Evolutionary conservation across 2,888 invertebrate genomes (phyloP).

Genomic region (Plagodis pulveraria): DNA sequence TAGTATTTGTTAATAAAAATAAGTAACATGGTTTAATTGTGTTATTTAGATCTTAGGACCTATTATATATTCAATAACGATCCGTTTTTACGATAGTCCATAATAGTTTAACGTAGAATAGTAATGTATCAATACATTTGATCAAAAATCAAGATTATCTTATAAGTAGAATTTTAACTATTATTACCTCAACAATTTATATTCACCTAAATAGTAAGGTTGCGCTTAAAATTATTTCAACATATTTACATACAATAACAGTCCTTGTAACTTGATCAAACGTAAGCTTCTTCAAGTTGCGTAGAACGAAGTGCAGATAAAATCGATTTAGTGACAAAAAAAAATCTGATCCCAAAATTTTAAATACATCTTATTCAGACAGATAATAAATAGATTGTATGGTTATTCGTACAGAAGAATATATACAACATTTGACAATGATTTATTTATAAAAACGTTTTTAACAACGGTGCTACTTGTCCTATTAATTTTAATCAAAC

Average conservation of each 20-base stretch:
- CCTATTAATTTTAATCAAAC: too few relatives aligned
- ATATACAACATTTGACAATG: conserved; percentile 46
- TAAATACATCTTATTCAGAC: conserved; percentile 7
- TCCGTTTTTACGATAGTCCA: too few relatives aligned
- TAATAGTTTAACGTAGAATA: too few relatives aligned
- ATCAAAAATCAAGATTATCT: conserved; percentile 9
- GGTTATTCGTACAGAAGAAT: conserved; percentile 29
- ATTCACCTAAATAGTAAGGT: conserved; percentile 14
- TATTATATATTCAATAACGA: too few relatives aligned
- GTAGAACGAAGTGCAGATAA: conserved; percentile 5
- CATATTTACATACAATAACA: conserved; percentile 68
- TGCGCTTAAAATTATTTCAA: conserved; percentile 59
- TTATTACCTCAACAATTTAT: conserved; percentile 7
- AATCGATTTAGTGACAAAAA: conserved; percentile 11
- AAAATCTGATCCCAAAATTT: conserved; percentile 7
- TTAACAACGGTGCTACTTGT: conserved; percentile 33
- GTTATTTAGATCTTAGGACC: too few relatives aligned
- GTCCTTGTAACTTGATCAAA: conserved; percentile 36
- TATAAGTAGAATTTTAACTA: conserved; percentile 10
- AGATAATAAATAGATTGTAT: conserved; percentile 1
- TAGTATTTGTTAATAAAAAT: too few relatives aligned
- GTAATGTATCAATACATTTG: not conserved
- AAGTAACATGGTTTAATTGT: too few relatives aligned
- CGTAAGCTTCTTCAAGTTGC: conserved; percentile 5
- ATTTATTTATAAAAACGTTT: conserved; percentile 50